Conservation (phyloP, 2,888 invertebrate species). For the Folsomia manolachei region DNA sequence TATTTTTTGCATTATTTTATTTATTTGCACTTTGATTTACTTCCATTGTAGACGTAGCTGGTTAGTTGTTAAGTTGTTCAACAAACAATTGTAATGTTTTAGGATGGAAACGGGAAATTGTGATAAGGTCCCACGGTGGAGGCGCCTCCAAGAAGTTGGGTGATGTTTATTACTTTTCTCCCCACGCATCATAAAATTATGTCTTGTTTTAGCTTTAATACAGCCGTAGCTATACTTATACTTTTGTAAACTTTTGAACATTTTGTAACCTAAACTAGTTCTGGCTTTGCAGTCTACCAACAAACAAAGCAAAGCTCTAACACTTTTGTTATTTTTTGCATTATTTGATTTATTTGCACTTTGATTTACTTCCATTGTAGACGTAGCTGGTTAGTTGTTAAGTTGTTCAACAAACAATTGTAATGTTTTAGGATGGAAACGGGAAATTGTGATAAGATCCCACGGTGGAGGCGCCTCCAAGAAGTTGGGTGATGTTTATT, state of each 20-base stretch:
- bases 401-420: too few relatives aligned
- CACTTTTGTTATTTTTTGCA: background rate
- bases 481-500: constrained; percentile 45
- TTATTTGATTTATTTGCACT: background rate
- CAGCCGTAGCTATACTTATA: too few relatives aligned
- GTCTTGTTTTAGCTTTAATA: too few relatives aligned
- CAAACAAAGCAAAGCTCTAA: too few relatives aligned
- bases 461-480: constrained; percentile 31
- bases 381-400: too few relatives aligned
- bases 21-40: background rate
- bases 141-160: constrained; percentile 37
- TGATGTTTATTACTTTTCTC: constrained; percentile 45
- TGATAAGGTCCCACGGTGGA: constrained; percentile 38
- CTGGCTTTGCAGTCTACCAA: too few relatives aligned
- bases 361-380: too few relatives aligned
- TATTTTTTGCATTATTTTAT: background rate
- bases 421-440: constrained; percentile 38
- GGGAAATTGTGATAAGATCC: constrained; percentile 45
- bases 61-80: too few relatives aligned
- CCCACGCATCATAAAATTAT: too few relatives aligned
- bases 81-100: constrained; percentile 10
- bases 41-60: too few relatives aligned
- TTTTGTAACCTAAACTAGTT: too few relatives aligned
- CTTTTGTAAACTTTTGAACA: too few relatives aligned
- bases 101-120: constrained; percentile 47